Percentiles rank a stretch among this genome's conserved stretches.
These are phyloP conservation scores for Thryonomys swinderianus DNA, from an alignment of 2,113 vertebrate species.

Conservation along the genomic window DNA sequence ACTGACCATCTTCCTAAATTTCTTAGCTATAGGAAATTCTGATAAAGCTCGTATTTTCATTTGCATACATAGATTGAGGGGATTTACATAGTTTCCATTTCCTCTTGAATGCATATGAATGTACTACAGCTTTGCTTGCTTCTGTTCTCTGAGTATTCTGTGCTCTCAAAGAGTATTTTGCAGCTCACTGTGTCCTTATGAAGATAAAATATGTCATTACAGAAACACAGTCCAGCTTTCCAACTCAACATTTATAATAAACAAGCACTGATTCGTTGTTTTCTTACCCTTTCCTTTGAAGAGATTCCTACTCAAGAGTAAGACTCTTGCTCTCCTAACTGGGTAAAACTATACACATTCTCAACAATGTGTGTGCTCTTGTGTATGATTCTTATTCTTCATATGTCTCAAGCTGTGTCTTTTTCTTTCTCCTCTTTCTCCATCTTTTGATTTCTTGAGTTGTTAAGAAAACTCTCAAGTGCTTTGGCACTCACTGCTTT, in stretches of 20 bases:
- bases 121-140: not conserved
- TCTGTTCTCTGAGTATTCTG: not conserved
- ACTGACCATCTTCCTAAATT: not conserved
- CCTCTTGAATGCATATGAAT: no score
- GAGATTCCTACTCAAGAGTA: constrained; percentile 21
- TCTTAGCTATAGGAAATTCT: not conserved
- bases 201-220: not conserved
- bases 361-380: not conserved
- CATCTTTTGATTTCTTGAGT: constrained; percentile 45
- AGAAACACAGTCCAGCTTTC: not conserved
- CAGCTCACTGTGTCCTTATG: not conserved
- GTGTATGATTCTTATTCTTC: not conserved
- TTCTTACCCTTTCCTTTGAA: not conserved
- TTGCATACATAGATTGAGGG: not conserved
- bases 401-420: not conserved
- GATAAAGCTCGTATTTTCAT: not conserved
- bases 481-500: constrained; percentile 26
- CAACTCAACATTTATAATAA: constrained; percentile 27
- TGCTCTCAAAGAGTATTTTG: not conserved
- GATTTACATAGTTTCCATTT: not conserved
- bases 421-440: not conserved
- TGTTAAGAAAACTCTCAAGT: constrained; percentile 38
- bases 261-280: not conserved
- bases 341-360: constrained; percentile 15
- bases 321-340: not conserved